Base-by-base conservation (phyloP, 2,113 vertebrate genomes). In the Seriola aureovittata region DNA sequence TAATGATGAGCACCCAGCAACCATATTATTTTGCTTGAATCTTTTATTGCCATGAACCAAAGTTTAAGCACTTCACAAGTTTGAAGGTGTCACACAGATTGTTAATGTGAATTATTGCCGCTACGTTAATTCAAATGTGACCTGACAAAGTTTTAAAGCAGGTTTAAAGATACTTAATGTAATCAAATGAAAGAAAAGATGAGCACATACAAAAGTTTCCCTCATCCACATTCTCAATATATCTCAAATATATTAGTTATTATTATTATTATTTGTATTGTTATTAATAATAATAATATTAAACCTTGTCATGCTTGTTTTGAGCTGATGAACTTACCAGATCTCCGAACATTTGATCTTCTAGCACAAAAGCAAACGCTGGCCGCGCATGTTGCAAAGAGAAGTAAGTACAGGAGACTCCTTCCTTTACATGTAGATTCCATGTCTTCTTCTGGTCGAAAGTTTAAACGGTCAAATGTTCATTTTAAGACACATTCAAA, bases 291-390 rank as follows among this genome's bases (percentile, higher is more conserved):
- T 57, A n/a, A 57, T 21, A 58, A 23, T 10, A 46, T 21, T 29
- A 23, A 23, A 64, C 23, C 3, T 34, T 64, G 5, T 50, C 1
- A 23, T 34, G 46, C 52, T 0, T 75, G 34, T 3, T 16, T 68
- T 69, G 32, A 79, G 38, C 0, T 10, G 21, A 19, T 66, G 23
- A 76, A 92, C 94, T 96, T 94, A 99, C 98, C 98, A 93, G 96
- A 92, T 90, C 95, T 96, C 71, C 95, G 92, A 48, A 86, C 91
- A 69, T 93, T 93, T 54, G 93, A 91, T 89, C 93, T 95, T 72
- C 94, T 94, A 67, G 87, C 89, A 16, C 79, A 81, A 0, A 91
- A 65, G 21, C 93, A 80, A 52, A 91, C 89, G 23, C 84, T 86
- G 66, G 92, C 63, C 81, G 93, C 88, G 91, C 91, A 94, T 81